A percentile compares a stretch with the other conserved stretches of the same genome.
Evolutionary conservation across 1,140 invertebrate genomes (phyloP).

Genomic region (Tyrophagus putrescentiae): DNA sequence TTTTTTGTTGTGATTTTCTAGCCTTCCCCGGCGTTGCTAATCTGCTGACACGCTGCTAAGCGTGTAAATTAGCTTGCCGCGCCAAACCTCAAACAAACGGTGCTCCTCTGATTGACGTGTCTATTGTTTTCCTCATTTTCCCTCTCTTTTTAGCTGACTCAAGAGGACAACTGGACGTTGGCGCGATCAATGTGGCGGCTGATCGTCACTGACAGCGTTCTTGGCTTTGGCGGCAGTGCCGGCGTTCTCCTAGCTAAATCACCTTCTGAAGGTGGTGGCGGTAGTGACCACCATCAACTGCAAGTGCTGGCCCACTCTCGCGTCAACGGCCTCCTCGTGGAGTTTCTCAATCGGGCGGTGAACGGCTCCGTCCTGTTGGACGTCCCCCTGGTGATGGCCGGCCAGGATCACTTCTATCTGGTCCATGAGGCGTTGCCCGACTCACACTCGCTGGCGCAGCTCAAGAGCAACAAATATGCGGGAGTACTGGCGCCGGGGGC

Average conservation of each 20-base stretch:
- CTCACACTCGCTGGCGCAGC: constrained; percentile 53
- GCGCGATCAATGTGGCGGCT: constrained; percentile 27
- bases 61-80: no score
- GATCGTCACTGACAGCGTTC: constrained; percentile 22
- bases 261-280: constrained; percentile 61
- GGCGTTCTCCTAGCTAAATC: constrained; percentile 42
- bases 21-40: no score
- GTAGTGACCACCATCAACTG: constrained; percentile 49
- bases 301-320: constrained; percentile 29
- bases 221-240: constrained; percentile 26
- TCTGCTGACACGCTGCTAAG: no score
- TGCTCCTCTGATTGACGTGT: neutral
- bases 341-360: constrained; percentile 79
- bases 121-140: constrained; percentile 2
- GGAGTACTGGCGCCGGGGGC: no score
- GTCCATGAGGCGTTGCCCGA: constrained; percentile 52
- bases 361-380: constrained; percentile 85
- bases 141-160: neutral
- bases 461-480: constrained; percentile 58
- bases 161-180: constrained; percentile 16
- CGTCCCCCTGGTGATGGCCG: constrained; percentile 74
- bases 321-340: constrained; percentile 56
- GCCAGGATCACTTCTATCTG: constrained; percentile 81
- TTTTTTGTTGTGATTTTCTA: neutral
- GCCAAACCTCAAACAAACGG: no score